phyloP scores from a whole-genome alignment of 2,113 vertebrate genomes.

The Triplophysa tibetana region DNA sequence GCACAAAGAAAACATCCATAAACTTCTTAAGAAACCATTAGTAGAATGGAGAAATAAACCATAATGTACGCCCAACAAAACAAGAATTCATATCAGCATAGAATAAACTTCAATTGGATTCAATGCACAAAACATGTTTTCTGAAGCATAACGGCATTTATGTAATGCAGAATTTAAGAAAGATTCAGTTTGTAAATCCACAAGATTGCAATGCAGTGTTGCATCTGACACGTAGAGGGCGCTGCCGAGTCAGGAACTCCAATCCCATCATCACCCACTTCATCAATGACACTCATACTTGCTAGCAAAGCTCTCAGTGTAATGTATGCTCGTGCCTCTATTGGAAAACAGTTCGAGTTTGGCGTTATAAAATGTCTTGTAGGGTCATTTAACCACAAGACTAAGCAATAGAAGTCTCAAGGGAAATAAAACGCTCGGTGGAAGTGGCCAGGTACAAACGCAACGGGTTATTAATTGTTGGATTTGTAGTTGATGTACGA shows the following conservation, averaged over 20 bases:
- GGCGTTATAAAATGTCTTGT: conserved; percentile 13
- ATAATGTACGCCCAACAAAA: too few relatives aligned
- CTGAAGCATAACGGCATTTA: not conserved
- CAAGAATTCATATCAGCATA: too few relatives aligned
- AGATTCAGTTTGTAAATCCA: too few relatives aligned
- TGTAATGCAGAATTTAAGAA: not conserved
- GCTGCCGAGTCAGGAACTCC: conserved; percentile 8
- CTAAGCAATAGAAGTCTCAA: not conserved
- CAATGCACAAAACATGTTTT: too few relatives aligned
- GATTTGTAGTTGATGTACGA: conserved; percentile 21
- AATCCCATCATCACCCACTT: conserved; percentile 11
- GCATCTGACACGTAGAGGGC: not conserved
- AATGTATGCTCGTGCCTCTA: not conserved
- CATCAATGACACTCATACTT: conserved; percentile 19
- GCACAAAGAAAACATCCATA: too few relatives aligned
- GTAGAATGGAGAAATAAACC: too few relatives aligned
- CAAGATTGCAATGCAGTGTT: not conserved
- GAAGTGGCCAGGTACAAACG: not conserved
- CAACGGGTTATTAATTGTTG: conserved; percentile 18
- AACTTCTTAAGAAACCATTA: too few relatives aligned
- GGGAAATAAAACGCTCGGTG: conserved; percentile 18
- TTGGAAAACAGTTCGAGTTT: conserved; percentile 17
- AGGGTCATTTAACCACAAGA: not conserved
- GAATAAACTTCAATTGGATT: too few relatives aligned
- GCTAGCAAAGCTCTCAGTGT: conserved; percentile 21